A percentile compares a stretch with the other conserved stretches of the same genome.
phyloP scores from a whole-genome alignment of 2,113 vertebrate genomes.

The Gnathonemus echidnorhynchus region DNA sequence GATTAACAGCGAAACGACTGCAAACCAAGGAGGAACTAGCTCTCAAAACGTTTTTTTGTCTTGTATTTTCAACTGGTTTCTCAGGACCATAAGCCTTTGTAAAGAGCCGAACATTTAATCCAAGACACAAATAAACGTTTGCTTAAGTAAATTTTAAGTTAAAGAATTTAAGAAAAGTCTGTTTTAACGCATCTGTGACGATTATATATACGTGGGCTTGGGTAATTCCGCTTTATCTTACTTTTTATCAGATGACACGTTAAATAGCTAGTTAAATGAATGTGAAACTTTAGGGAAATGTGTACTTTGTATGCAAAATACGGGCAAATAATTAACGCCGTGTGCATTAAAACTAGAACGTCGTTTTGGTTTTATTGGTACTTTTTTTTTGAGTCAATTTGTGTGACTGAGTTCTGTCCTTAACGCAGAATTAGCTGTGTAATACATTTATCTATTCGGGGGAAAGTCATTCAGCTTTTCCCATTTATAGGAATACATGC shows the following conservation, averaged over 20 bases:
- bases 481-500: background rate
- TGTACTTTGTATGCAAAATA: background rate
- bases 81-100: background rate
- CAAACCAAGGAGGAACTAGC: conserved; percentile 9
- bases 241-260: background rate
- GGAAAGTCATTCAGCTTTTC: background rate
- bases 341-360: background rate
- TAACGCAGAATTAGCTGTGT: background rate
- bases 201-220: background rate
- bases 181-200: background rate
- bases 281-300: background rate
- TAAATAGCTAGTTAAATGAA: background rate
- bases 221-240: background rate
- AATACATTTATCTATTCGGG: background rate
- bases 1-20: conserved; percentile 1
- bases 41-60: background rate
- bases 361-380: background rate
- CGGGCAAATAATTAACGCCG: background rate
- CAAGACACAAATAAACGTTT: background rate
- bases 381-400: background rate
- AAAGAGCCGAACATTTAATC: background rate
- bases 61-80: background rate
- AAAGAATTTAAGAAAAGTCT: background rate
- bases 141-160: background rate
- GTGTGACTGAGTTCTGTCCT: background rate